Conservation (phyloP, 1,140 invertebrate species). For the Trigoniulus corallinus region DNA sequence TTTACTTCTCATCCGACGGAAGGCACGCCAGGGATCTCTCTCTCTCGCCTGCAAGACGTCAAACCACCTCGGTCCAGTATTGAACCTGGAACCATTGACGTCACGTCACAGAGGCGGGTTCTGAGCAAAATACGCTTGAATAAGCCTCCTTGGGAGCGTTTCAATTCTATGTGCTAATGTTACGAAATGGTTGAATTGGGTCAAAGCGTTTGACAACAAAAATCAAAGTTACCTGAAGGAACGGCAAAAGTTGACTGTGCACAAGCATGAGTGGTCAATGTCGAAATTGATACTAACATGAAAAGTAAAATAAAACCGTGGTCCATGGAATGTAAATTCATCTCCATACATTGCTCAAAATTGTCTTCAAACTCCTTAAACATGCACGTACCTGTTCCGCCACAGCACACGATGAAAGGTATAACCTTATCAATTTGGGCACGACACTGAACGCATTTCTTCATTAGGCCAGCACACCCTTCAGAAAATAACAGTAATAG, state of each 20-base stretch:
- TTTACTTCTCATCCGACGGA: no score
- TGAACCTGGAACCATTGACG: no score
- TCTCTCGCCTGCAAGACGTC: no score
- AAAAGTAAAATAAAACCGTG: not conserved
- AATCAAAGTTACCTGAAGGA: not conserved
- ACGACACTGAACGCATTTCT: constrained; percentile 88
- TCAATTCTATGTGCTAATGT: no score
- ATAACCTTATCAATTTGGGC: constrained; percentile 64
- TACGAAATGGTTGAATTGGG: no score
- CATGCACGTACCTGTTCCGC: constrained; percentile 17
- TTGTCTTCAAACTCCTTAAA: not conserved
- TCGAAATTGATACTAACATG: not conserved
- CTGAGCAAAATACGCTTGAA: no score
- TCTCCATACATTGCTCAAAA: not conserved
- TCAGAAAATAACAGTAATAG: constrained; percentile 2
- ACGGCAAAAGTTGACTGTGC: not conserved
- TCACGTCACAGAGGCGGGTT: no score
- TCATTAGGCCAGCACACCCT: constrained; percentile 80
- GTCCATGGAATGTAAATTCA: not conserved
- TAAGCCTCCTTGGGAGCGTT: no score
- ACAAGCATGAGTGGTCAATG: not conserved
- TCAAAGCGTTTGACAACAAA: no score
- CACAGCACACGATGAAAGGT: constrained; percentile 46
- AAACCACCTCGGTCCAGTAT: no score
- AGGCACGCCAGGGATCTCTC: no score